Evolutionary conservation across 2,888 invertebrate genomes (phyloP).

Genomic region (Heliconius cydno): DNA sequence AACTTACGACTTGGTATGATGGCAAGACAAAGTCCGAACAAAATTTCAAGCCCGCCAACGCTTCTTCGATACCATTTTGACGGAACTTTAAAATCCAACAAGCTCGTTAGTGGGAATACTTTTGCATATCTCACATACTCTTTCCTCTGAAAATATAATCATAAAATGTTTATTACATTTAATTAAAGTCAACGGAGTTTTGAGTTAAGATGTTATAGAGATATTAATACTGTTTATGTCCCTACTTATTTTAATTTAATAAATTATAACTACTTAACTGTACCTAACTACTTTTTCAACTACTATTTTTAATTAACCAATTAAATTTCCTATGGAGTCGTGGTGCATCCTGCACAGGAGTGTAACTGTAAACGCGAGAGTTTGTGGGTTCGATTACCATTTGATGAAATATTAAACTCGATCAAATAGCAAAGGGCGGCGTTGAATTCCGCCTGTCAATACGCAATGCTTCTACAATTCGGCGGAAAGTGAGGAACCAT

Average conservation of each 20-base stretch:
- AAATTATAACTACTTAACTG: neutral
- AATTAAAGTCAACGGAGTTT: neutral
- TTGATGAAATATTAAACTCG: no score
- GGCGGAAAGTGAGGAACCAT: no score
- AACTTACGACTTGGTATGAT: slow-evolving; percentile 92
- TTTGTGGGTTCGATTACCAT: no score
- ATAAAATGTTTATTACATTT: neutral
- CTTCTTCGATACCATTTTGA: slow-evolving; percentile 96
- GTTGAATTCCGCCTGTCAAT: no score
- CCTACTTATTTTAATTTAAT: neutral
- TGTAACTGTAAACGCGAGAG: no score
- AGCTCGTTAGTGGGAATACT: slow-evolving; percentile 93
- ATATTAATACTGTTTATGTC: neutral
- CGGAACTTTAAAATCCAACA: slow-evolving; percentile 93
- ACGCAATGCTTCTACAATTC: no score
- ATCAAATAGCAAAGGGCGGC: no score
- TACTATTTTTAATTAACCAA: neutral
- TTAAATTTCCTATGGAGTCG: neutral
- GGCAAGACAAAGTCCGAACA: slow-evolving; percentile 92
- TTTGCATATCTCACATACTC: slow-evolving; percentile 98
- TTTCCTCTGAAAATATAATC: slow-evolving; percentile 87
- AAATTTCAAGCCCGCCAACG: slow-evolving; percentile 92
- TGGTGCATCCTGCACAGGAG: no score
- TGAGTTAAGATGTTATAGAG: neutral
- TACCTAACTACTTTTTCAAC: neutral